Base-by-base conservation (phyloP, 2,888 invertebrate species). In the Brachyptera risi region DNA sequence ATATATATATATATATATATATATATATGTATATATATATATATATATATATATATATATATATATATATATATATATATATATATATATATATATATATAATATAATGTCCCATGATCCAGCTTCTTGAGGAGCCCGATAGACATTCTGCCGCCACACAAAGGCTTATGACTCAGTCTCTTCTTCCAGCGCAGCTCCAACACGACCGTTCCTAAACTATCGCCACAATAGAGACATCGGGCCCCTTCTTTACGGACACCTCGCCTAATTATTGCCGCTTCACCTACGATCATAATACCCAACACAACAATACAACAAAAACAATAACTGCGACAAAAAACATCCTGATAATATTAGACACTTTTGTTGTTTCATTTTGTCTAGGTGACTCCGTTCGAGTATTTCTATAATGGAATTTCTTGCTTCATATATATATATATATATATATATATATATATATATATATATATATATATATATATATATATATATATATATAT, bases 271-370 rank as follows among this genome's bases (percentile, higher is more conserved):
- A 51, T 51, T 27, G 26, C n/a, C 50, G 50, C 50, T 51, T 13
- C 50, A 26, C 3, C 24, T 13, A 3, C 49, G 24, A 24, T 15
- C 7, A n/a, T n/a, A n/a, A n/a, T n/a, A n/a, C n/a, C n/a, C 50
- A 13, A 51, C 24, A 42, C 50, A 27, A 51, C 50, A 51, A 51
- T 51, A 27, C 19, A 9, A 26, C 27, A 31, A 51, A 51, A 51
- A 51, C 50, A 51, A 51, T 24, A n/a, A n/a, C n/a, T n/a, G 24
- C 49, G n/a, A 24, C 42, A 49, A 51, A 51, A 51, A 51, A 51
- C 15, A 15, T 3, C 27, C 9, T 17, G 42, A 19, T 42, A 51
- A n/a, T 27, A 24, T 51, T 13, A 17, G 21, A n/a, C 47, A 17
- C 49, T n/a, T 49, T 49, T 3, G 38, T 38, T 38, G 38, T 38